Evolutionary conservation across 2,113 vertebrate genomes (phyloP), one percentile per base, ranked within the genome.

Genomic region (Prunella himalayana): DNA sequence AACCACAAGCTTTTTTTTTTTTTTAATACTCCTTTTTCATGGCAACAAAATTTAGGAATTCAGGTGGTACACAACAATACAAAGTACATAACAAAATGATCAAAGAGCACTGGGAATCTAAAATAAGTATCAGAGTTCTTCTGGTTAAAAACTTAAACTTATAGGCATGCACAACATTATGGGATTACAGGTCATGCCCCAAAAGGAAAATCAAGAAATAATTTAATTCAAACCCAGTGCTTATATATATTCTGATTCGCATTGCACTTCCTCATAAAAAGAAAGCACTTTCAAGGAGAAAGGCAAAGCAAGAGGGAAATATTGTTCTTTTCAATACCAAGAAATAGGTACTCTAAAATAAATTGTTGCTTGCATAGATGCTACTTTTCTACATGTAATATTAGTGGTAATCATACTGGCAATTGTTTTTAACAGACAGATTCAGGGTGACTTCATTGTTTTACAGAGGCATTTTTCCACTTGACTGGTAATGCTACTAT

Each of bases 381-480:
- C 7, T 82, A 44, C 19, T 86, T 77, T 90, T 94, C 68, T 51
- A n/a, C 11, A 24, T 41, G 27, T 28, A 90, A 82, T 90, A 90
- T 92, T 88, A 92, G 25, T 31, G 25, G 30, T 82, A 93, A 94
- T 71, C 76, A 68, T 28, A 77, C 9, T 68, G 64, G 19, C 17
- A 95, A 90, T 95, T 93, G 69, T 65, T 92, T 95, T 90, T 90
- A 80, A 81, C 30, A 93, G 83, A 88, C 69, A 90, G 42, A 95
- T 77, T 28, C 73, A 91, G 69, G 25, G n/a, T 70, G 59, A 64
- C 60, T 92, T 93, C 92, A 93, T 75, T 92, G 73, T 88, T 90
- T 94, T 88, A 73, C 68, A 83, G 88, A 95, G 51, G 15, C n/a
- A 39, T 64, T 95, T 97, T 98, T 95, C 86, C 84, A 89, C 84